Base-by-base conservation (phyloP, 2,113 vertebrate genomes). In the Oceanodroma tethys region DNA sequence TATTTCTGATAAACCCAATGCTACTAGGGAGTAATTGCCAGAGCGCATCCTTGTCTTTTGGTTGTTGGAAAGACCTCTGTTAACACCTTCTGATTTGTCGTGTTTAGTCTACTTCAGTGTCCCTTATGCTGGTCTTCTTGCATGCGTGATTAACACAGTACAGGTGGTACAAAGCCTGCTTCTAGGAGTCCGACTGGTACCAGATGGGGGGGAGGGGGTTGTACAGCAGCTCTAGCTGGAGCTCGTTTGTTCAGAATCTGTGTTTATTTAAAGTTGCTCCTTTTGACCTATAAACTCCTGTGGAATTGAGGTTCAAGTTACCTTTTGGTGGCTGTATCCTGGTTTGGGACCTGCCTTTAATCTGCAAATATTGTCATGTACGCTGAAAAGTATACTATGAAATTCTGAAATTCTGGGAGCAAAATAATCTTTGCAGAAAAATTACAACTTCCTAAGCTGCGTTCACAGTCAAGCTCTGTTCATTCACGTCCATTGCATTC, bases 241-340 rank as follows among this genome's bases (percentile, higher is more conserved):
- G 88, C 88, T 94, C 94, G 70, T 95, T 96, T 97, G 9, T 85
- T 97, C 96, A 90, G 80, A 74, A 89, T 85, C 88, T 93, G 76
- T 97, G 91, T 97, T 97, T 97, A 81, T 86, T 95, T 97, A 68
- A 97, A 96, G 95, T 87, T 96, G 72, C 40, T 97, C 82, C 76
- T 96, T 93, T 90, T 97, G 96, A 97, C 96, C 96, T 92, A 53
- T 65, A 87, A 94, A 89, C 67, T 95, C 26, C 62, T 67, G 42
- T 74, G 48, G 80, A 93, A 93, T 30, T 90, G 76, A 90, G 65
- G 53, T 85, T 97, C 86, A 70, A 10, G 66, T 93, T 95, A 83
- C 84, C 43, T 96, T 95, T 93, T 72, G 43, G 85, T 92, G 66
- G 30, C 34, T 81, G 30, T 71, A 60, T 92, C 76, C 83, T 95